These are phyloP conservation scores for Tapirus indicus DNA, from an alignment of 2,797 vertebrate species.

Conservation along the genomic window DNA sequence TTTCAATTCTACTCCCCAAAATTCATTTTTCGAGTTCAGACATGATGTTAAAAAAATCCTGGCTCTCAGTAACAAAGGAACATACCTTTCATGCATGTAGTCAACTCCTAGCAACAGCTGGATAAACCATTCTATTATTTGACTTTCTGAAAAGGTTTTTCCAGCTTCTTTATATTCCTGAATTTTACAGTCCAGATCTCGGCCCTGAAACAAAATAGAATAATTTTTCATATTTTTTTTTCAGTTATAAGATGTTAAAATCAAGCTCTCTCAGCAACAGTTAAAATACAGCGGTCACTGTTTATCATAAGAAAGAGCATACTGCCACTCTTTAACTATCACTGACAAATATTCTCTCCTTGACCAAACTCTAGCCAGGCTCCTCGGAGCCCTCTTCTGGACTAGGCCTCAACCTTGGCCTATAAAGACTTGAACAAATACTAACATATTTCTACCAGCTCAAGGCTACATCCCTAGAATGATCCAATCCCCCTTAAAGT, in stretches of 20 bases:
- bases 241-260: constrained; percentile 32
- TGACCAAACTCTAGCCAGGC: neutral
- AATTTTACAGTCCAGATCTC: constrained; percentile 93
- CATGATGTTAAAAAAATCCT: neutral
- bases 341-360: neutral
- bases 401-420: neutral
- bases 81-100: constrained; percentile 94
- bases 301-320: neutral
- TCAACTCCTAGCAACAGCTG: constrained; percentile 92
- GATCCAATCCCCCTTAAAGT: neutral
- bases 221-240: constrained; percentile 58
- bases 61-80: constrained; percentile 29
- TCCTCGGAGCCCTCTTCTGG: neutral
- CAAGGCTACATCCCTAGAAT: neutral
- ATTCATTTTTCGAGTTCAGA: constrained; percentile 34
- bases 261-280: neutral
- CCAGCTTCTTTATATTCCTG: constrained; percentile 89
- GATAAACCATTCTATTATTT: constrained; percentile 93
- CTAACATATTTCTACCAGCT: neutral
- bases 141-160: constrained; percentile 88
- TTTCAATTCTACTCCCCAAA: neutral
- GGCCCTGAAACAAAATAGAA: constrained; percentile 88
- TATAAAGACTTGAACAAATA: neutral
- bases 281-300: neutral
- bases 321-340: neutral